Conservation (phyloP, 2,797 vertebrate genomes). For the Brachyrhaphis roseni region DNA sequence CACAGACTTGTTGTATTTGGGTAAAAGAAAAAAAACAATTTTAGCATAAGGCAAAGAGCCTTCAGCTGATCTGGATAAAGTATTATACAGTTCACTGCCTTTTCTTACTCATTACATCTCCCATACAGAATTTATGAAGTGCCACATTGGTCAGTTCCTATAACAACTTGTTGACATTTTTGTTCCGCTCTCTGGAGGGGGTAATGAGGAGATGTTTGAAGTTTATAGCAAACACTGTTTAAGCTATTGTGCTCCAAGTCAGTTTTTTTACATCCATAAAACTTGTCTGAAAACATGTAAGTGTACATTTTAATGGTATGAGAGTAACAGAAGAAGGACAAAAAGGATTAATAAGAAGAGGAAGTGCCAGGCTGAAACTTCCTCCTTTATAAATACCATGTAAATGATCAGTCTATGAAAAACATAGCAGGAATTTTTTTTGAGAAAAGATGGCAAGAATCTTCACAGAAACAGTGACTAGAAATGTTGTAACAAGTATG, state of each 20-base stretch:
- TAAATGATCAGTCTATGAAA: conserved; percentile 16
- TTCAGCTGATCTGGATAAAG: conserved; percentile 17
- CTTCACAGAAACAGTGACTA: conserved; percentile 1
- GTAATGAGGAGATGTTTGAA: conserved; percentile 10
- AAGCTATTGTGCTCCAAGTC: background rate
- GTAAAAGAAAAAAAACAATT: conserved; percentile 6
- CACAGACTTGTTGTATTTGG: conserved; percentile 11
- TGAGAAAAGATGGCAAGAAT: conserved; percentile 4
- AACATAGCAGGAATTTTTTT: conserved; percentile 26
- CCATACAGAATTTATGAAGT: conserved; percentile 61
- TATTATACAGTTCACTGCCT: background rate
- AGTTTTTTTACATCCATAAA: background rate
- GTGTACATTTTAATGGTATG: conserved; percentile 7
- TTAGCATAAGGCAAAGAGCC: conserved; percentile 23
- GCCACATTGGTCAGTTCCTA: conserved; percentile 69
- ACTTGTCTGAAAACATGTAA: background rate
- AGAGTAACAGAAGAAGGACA: background rate
- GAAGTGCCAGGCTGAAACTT: conserved; percentile 8
- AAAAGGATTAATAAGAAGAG: conserved; percentile 7
- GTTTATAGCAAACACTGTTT: background rate
- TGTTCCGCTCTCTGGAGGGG: conserved; percentile 44
- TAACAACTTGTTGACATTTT: conserved; percentile 59
- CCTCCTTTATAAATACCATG: conserved; percentile 11
- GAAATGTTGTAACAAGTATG: conserved; percentile 12
- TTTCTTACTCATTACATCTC: conserved; percentile 12